A percentile compares a stretch with the other conserved stretches of the same genome.
These are phyloP conservation scores for Mionectes olivaceus DNA, from an alignment of 2,797 vertebrate genomes.

Conservation along the genomic window DNA sequence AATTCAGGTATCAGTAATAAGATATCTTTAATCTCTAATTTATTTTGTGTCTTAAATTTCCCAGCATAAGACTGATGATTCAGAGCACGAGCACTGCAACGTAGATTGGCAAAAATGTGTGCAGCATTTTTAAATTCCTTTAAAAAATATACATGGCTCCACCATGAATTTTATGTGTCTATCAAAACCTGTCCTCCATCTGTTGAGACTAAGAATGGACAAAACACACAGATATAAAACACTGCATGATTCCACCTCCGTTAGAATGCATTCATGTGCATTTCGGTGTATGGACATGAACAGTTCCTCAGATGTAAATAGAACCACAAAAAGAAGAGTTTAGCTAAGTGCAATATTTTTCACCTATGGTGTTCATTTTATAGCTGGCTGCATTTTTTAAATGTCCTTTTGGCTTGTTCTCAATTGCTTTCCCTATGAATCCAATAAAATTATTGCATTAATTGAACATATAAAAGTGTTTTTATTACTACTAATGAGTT, in stretches of 20 bases:
- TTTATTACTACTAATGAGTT: not conserved
- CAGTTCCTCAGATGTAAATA: not conserved
- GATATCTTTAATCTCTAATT: not conserved
- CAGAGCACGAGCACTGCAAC: not conserved
- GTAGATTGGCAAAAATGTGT: not conserved
- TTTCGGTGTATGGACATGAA: not conserved
- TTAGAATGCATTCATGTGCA: not conserved
- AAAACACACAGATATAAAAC: not conserved
- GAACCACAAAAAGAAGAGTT: not conserved
- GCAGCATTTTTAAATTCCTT: not conserved
- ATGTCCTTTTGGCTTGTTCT: not conserved
- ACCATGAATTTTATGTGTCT: not conserved
- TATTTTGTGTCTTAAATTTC: not conserved
- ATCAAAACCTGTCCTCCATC: not conserved
- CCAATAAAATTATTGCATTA: not conserved
- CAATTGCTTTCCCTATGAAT: not conserved
- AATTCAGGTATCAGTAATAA: not conserved
- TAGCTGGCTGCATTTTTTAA: not conserved
- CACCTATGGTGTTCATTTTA: not conserved
- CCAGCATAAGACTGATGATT: not conserved
- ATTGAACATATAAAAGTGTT: not conserved
- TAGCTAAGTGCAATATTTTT: not conserved
- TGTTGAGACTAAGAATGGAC: not conserved
- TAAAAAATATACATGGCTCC: not conserved
- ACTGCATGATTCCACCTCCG: accelerated